Evolutionary conservation across 2,888 invertebrate genomes (phyloP), one percentile per base, ranked within the genome.

Genomic region (Anodontia alba): DNA sequence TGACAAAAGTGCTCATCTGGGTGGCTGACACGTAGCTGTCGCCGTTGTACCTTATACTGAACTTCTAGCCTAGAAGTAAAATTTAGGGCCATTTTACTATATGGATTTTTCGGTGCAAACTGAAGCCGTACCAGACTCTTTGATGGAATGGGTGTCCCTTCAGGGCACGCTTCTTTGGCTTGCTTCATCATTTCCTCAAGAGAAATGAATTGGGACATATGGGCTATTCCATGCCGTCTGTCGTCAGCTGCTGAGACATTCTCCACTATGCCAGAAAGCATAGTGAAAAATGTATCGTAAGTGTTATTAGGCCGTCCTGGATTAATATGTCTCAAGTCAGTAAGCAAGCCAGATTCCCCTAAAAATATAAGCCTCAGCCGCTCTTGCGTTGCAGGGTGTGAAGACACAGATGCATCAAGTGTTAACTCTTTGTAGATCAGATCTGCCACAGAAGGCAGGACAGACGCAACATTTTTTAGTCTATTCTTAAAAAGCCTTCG

Each of bases 201-300:
- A 3, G 83, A 87, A 15, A 86, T 15, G n/a, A 42, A 81, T 23
- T 85, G 26, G 10, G 75, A 76, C 51, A 87, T 2, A 51, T 85
- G 85, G 17, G 76, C 51, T 23, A 17, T 43, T 23, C 57, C 70
- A 54, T 82, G 84, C 5, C 81, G 29, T 15, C 81, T 68, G 0
- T 86, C 83, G 77, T 86, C 83, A 26, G 86, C 81, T 17, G 83
- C 81, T 15, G 81, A 72, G n/a, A 46, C 10, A 0, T 62, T 43
- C 38, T 79, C 80, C 5, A 84, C 57, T 20, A 81, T 20, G 29
- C 73, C 80, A 29, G 15, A 57, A 0, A 82, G 57, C 15, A 73
- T 51, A 17, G 26, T 15, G 46, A 86, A 84, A 69, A 86, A 82
- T 8, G 43, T 26, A 49, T 82, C 73, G 69, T 26, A 86, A 3